A percentile compares a stretch with the other conserved stretches of the same genome.
Conservation (phyloP, 2,113 vertebrate species). For the Spermophilus dauricus region DNA sequence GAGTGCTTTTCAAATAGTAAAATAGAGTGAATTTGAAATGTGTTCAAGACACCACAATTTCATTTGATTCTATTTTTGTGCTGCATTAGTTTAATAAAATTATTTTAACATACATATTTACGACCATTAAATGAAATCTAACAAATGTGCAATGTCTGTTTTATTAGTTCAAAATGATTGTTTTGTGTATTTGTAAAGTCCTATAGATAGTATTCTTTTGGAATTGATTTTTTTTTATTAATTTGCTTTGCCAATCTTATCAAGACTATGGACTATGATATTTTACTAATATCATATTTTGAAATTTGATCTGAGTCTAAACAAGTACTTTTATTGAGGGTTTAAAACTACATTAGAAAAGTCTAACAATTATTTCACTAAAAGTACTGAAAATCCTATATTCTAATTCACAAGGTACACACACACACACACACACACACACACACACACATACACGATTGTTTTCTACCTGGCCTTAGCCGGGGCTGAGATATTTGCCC, state of each 20-base stretch:
- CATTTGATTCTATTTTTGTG: neutral
- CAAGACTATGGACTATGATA: neutral
- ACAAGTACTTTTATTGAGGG: neutral
- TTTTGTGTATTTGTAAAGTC: neutral
- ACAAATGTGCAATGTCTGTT: neutral
- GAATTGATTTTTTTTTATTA: neutral
- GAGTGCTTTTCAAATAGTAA: neutral
- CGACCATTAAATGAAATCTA: slow-evolving; percentile 44
- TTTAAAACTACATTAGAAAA: neutral
- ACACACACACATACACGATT: neutral
- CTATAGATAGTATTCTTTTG: neutral
- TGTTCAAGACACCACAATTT: neutral
- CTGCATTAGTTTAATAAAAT: neutral
- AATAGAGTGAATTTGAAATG: neutral
- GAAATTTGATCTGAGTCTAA: neutral
- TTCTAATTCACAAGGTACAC: neutral
- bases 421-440: too few species aligned
- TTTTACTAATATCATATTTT: neutral
- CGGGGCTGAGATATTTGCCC: neutral
- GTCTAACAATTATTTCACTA: neutral
- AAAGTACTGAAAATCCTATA: neutral
- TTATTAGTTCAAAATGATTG: neutral
- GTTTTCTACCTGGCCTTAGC: neutral
- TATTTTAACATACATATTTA: neutral
- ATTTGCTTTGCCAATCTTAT: neutral